Conservation (phyloP, 2,797 vertebrate genomes). For the Spea hammondii region DNA sequence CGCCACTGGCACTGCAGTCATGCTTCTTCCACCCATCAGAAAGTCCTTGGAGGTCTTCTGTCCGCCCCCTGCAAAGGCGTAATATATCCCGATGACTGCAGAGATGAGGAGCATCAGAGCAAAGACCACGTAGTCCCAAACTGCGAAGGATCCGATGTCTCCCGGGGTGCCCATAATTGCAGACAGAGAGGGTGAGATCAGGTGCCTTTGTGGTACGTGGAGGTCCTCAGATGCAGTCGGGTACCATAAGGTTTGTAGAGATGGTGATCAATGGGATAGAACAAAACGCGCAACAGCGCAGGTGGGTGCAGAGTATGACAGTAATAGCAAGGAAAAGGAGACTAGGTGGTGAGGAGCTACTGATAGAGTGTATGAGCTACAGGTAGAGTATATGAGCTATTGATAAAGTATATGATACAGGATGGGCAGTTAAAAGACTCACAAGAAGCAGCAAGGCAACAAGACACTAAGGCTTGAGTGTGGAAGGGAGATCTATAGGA, state of each 20-base stretch:
- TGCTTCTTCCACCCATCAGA: constrained; percentile 70
- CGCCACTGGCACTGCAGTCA: constrained; percentile 73
- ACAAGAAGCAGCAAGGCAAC: no score
- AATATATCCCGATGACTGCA: constrained; percentile 72
- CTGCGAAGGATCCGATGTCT: constrained; percentile 60
- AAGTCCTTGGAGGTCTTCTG: constrained; percentile 67
- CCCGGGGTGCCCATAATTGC: constrained; percentile 47
- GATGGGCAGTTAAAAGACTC: no score
- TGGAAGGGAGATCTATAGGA: no score
- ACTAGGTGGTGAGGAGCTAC: no score
- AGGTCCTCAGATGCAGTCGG: background rate
- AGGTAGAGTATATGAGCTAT: background rate
- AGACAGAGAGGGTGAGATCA: background rate
- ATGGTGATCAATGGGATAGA: no score
- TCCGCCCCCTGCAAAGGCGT: constrained; percentile 62
- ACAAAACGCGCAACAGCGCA: no score
- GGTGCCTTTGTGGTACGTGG: background rate
- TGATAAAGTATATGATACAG: no score
- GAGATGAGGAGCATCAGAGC: constrained; percentile 71
- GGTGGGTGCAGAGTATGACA: no score
- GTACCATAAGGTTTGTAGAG: constrained; percentile 1
- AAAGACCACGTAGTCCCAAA: constrained; percentile 76
- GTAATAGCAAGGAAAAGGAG: no score
- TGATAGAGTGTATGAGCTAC: background rate
- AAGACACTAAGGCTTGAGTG: no score